Conservation (phyloP, 2,888 invertebrate species). For the Drosophila siamana region DNA sequence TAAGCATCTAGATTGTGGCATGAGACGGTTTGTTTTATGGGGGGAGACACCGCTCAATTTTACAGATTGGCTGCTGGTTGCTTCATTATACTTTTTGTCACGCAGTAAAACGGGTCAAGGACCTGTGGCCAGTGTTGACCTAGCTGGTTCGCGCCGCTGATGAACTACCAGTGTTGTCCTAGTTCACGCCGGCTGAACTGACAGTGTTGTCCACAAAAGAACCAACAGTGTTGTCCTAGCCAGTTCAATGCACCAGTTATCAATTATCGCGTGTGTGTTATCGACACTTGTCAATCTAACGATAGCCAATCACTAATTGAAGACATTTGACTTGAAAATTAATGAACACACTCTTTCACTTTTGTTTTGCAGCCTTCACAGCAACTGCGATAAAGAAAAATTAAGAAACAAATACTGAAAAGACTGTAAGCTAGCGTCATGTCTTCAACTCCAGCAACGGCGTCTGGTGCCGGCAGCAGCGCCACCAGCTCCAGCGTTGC, state of each 20-base stretch:
- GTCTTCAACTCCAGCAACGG: conserved; percentile 82
- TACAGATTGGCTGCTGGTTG: conserved; percentile 18
- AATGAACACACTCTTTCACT: not conserved
- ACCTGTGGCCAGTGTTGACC: conserved; percentile 36
- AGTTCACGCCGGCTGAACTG: not conserved
- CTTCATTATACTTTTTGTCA: conserved; percentile 13
- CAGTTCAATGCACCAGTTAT: not conserved
- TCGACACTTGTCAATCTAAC: not conserved
- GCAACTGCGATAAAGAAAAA: conserved; percentile 13
- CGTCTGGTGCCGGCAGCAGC: conserved; percentile 85
- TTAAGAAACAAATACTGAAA: conserved; percentile 10
- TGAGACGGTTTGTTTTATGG: conserved; percentile 17
- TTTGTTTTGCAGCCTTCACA: conserved; percentile 4
- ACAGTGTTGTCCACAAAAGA: not conserved
- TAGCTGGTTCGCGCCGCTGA: conserved; percentile 16
- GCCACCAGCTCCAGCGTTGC: conserved; percentile 86
- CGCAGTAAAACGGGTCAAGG: conserved; percentile 54
- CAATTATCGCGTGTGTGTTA: not conserved
- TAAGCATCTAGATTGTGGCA: conserved; percentile 51
- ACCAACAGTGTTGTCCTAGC: not conserved
- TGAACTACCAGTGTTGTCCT: conserved; percentile 10
- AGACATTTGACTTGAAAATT: not conserved
- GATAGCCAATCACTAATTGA: not conserved
- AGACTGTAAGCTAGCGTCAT: conserved; percentile 59
- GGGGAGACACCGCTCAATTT: conserved; percentile 16